Evolutionary conservation across 2,888 invertebrate species (phyloP), one percentile per base, ranked within the genome.

Genomic region (Caenorhabditis becei): DNA sequence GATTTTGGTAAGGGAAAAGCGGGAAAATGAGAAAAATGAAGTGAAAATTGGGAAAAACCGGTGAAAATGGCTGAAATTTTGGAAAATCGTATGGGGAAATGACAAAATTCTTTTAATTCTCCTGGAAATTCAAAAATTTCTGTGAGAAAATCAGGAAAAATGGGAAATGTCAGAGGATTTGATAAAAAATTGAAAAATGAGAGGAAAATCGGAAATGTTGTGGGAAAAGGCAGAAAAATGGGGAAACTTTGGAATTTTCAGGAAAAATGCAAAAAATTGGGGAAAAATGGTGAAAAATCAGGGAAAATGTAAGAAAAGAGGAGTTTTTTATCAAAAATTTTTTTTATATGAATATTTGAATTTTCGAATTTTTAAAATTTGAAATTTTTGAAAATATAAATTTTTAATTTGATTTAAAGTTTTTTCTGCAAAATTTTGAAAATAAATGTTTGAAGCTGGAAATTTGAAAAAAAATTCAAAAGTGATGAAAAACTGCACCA

Each of bases 221-320:
- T 35, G 8, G 54, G 41, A 18, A 35, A 51, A 49, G 1, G 63
- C 23, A 54, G n/a, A 37, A 54, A 54, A 54, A 11, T 16, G 18
- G 2, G 23, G 44, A 44, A n/a, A n/a, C n/a, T 44, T 44, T 16
- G n/a, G n/a, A 11, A 11, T 44, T 44, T 44, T 11, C 44, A 44
- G 44, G 44, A 26, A 26, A 54, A 54, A 41, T 44, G n/a, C 11
- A 44, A 26, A 61, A 41, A 16, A 58, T 37, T 18, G 18, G 35
- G 35, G 35, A 10, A 10, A 10, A 10, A 10, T 5, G 35, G 35
- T n/a, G n/a, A n/a, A n/a, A n/a, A n/a, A n/a, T n/a, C n/a, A n/a
- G n/a, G n/a, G n/a, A n/a, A n/a, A n/a, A n/a, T n/a, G n/a, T n/a
- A n/a, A n/a, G n/a, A n/a, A n/a, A n/a, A n/a, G n/a, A n/a, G n/a